These are phyloP conservation scores for Barbus barbus DNA, from an alignment of 2,113 vertebrate species.

Conservation along the genomic window DNA sequence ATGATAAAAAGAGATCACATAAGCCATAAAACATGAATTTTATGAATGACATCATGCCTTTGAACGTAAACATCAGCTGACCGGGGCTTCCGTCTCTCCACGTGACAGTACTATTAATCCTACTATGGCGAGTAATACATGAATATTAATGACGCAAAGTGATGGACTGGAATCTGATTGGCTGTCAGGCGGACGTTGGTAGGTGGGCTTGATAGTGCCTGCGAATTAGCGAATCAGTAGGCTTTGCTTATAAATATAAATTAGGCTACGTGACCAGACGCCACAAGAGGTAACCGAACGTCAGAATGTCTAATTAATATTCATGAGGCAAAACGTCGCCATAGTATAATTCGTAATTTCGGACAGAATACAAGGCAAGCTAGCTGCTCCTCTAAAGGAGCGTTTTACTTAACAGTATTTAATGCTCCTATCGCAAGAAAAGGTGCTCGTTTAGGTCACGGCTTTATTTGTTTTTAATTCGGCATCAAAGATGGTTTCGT, in stretches of 20 bases:
- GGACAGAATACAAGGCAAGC: neutral
- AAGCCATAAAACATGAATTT: neutral
- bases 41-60: constrained; percentile 15
- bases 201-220: neutral
- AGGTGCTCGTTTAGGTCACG: neutral
- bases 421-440: neutral
- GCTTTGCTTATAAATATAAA: constrained; percentile 1
- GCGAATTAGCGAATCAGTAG: neutral
- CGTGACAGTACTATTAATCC: constrained; percentile 51
- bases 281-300: neutral
- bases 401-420: constrained; percentile 5
- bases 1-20: neutral
- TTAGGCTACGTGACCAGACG: neutral
- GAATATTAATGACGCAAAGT: neutral
- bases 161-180: neutral
- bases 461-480: neutral
- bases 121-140: neutral
- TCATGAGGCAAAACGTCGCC: neutral
- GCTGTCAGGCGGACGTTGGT: neutral
- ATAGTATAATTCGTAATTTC: constrained; percentile 16
- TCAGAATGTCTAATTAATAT: neutral
- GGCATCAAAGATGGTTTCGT: constrained; percentile 57
- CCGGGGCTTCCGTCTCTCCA: constrained; percentile 61
- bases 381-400: neutral
- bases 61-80: constrained; percentile 59